A percentile compares a stretch with the other conserved stretches of the same genome.
These are phyloP conservation scores for Andricus curvator DNA, from an alignment of 2,888 invertebrate genomes.

Conservation along the genomic window DNA sequence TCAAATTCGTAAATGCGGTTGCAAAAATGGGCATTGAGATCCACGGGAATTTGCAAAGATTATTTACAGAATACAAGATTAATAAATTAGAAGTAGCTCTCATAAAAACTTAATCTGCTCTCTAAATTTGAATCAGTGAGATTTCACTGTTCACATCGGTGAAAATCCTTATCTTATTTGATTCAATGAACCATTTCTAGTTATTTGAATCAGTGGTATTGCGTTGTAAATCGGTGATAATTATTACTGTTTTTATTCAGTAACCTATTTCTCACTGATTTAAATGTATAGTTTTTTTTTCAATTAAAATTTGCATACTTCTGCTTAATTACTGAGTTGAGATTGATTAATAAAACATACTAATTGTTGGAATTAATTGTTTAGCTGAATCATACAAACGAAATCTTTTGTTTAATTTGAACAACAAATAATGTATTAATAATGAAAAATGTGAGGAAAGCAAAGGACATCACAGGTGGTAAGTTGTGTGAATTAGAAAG, in stretches of 20 bases:
- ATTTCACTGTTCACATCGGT: neutral
- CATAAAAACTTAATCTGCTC: neutral
- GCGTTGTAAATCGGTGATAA: too few relatives aligned
- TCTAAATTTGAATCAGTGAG: too few relatives aligned
- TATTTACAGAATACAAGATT: neutral
- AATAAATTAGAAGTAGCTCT: neutral
- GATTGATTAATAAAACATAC: too few relatives aligned
- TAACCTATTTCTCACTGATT: too few relatives aligned
- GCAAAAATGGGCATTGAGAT: neutral
- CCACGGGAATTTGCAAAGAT: neutral
- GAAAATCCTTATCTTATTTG: too few relatives aligned
- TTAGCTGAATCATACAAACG: too few relatives aligned
- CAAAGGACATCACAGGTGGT: neutral
- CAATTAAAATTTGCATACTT: neutral
- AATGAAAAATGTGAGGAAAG: neutral
- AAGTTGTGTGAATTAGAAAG: conserved; percentile 14
- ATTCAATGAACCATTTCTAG: too few relatives aligned
- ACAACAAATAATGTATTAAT: neutral
- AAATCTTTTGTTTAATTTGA: neutral
- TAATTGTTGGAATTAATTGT: too few relatives aligned
- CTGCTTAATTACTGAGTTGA: too few relatives aligned
- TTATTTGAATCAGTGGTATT: too few relatives aligned
- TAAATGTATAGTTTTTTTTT: neutral
- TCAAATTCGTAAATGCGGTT: neutral
- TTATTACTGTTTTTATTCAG: too few relatives aligned